Conservation (phyloP, 2,113 vertebrate species). For the Notechis scutatus region DNA sequence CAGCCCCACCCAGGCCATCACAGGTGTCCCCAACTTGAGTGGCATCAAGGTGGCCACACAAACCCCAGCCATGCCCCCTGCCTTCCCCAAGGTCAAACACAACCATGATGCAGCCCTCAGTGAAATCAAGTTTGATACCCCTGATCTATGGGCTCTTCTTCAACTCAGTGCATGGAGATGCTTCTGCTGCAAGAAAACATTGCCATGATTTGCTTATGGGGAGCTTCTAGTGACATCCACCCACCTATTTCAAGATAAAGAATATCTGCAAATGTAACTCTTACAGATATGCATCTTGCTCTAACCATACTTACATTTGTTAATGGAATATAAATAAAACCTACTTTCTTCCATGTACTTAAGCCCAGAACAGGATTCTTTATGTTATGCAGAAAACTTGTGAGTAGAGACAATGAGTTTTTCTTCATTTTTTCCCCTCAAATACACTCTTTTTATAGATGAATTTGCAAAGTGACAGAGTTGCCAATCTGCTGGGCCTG, state of each 20-base stretch:
- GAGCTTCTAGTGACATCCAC: background rate
- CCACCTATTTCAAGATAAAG: background rate
- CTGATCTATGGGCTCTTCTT: background rate
- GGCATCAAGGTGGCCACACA: too few species aligned
- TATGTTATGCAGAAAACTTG: background rate
- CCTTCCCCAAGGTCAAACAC: too few species aligned
- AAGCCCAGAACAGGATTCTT: background rate
- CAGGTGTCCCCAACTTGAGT: too few species aligned
- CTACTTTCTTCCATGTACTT: background rate
- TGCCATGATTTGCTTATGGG: background rate
- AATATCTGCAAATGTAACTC: background rate
- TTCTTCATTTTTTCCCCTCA: background rate
- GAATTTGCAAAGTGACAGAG: background rate
- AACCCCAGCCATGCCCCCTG: too few species aligned
- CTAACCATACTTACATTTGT: background rate
- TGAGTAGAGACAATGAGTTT: background rate
- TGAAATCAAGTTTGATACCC: too few species aligned
- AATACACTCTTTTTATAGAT: background rate
- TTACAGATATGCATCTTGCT: background rate
- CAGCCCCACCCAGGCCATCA: too few species aligned
- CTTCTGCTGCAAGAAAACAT: background rate
- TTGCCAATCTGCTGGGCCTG: background rate
- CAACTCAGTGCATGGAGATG: background rate
- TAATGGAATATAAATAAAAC: background rate
- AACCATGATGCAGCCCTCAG: too few species aligned